Base-by-base conservation (phyloP, 2,888 invertebrate species). In the Lasioglossum oenotherae region DNA sequence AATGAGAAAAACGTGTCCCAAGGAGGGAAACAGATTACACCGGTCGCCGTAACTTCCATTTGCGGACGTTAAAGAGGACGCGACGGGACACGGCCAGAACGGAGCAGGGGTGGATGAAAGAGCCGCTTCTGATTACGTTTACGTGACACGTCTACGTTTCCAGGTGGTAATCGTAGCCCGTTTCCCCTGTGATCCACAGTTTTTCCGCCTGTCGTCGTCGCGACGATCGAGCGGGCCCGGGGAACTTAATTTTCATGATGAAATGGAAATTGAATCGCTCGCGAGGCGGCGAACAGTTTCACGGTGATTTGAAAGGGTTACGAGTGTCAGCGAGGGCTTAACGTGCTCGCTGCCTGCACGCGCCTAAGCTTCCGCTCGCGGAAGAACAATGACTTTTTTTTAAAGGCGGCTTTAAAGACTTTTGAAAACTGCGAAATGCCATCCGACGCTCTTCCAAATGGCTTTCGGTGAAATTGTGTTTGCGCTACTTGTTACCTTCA, bases 71-170 rank as follows among this genome's bases (percentile, higher is more conserved):
- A 80, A 80, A 74, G 64, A 35, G 23, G 44, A 53, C 67, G 41
- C 57, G 14, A 38, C 31, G 14, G 35, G n/a, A 27, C 35, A 38
- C 64, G 64, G 16, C 5, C 35, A 35, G 67, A 67, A 44, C 14
- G 14, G 2, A 1, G 19, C 19, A 10, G 27, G 57, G 57, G 57
- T 12, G 57, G 46, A 74, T 49, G 79, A 78, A 89, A 80, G 78
- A 89, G 85, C 80, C 79, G 60, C 31, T 67, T 87, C 79, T 78
- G 83, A 89, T 83, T 60, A 76, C 89, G 75, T 82, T 83, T 71
- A 78, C 85, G 81, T 85, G 87, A 89, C 72, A n/a, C 60, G 46
- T 53, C 44, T 60, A 41, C 81, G 46, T 80, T 83, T 86, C 27
- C 31, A 75, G 82, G 78, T 81, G 49, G 64, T 74, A 60, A 89